phyloP scores from a whole-genome alignment of 1,140 invertebrate species.

The Odontomachus brunneus region DNA sequence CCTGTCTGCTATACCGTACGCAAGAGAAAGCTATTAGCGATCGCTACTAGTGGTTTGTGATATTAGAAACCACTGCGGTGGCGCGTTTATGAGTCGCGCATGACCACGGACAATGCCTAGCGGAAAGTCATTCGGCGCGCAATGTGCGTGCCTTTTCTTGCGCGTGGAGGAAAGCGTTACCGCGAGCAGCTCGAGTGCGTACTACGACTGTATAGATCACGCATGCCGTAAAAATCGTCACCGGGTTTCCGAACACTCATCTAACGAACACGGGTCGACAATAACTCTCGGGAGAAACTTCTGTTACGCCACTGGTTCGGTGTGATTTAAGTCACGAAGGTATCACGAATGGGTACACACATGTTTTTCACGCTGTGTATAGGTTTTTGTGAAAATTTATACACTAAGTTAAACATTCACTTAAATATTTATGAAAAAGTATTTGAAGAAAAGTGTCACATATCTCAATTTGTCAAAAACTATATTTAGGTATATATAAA shows the following conservation, averaged over 20 bases:
- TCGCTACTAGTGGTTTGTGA: constrained; percentile 29
- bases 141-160: constrained; percentile 66
- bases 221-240: constrained; percentile 69
- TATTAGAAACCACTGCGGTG: constrained; percentile 69
- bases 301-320: background rate
- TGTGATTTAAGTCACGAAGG: background rate
- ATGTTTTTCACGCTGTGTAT: background rate
- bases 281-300: constrained; percentile 39
- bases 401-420: too few relatives aligned
- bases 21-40: constrained; percentile 47
- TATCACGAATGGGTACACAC: background rate
- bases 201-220: constrained; percentile 61
- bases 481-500: too few relatives aligned
- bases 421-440: too few relatives aligned
- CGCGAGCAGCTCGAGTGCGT: constrained; percentile 56
- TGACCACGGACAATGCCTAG: constrained; percentile 74
- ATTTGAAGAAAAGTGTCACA: too few relatives aligned
- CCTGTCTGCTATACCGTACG: background rate
- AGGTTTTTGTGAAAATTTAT: background rate
- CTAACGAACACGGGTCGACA: constrained; percentile 32
- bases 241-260: constrained; percentile 26
- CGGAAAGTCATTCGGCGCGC: constrained; percentile 70
- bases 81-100: constrained; percentile 74
- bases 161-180: constrained; percentile 63
- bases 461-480: too few relatives aligned